Evolutionary conservation across 2,797 vertebrate species (phyloP).

Genomic region (Anguilla anguilla): DNA sequence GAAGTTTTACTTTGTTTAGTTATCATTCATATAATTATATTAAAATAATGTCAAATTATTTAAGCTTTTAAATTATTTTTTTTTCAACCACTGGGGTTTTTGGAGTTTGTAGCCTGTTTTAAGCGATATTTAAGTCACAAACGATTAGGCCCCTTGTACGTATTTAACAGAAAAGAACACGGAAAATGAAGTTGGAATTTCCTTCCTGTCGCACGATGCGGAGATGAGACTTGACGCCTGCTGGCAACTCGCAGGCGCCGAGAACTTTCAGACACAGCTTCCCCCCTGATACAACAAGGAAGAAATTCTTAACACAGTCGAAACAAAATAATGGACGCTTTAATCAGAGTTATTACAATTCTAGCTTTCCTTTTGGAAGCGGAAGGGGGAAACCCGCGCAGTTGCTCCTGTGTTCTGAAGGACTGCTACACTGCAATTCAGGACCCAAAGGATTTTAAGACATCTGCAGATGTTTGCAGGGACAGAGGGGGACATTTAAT

Average conservation of each 20-base stretch:
- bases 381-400: neutral
- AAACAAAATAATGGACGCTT: neutral
- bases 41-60: too few species aligned
- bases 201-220: neutral
- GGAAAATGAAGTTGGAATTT: neutral
- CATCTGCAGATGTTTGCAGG: constrained; percentile 54
- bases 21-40: too few species aligned
- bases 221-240: neutral
- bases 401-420: neutral
- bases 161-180: too few species aligned
- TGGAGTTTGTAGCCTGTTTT: too few species aligned
- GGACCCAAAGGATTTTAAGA: constrained; percentile 56
- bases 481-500: constrained; percentile 54
- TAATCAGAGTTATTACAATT: neutral
- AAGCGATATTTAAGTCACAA: too few species aligned
- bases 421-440: constrained; percentile 55
- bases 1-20: too few species aligned
- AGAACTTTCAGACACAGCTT: neutral
- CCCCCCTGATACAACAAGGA: neutral
- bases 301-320: neutral
- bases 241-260: neutral
- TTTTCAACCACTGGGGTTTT: too few species aligned
- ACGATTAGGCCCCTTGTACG: too few species aligned
- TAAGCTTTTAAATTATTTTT: too few species aligned
- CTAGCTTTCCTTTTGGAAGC: neutral